These are phyloP conservation scores for Pseudolaguvia tuberculata DNA, from an alignment of 2,113 vertebrate genomes.

Conservation along the genomic window DNA sequence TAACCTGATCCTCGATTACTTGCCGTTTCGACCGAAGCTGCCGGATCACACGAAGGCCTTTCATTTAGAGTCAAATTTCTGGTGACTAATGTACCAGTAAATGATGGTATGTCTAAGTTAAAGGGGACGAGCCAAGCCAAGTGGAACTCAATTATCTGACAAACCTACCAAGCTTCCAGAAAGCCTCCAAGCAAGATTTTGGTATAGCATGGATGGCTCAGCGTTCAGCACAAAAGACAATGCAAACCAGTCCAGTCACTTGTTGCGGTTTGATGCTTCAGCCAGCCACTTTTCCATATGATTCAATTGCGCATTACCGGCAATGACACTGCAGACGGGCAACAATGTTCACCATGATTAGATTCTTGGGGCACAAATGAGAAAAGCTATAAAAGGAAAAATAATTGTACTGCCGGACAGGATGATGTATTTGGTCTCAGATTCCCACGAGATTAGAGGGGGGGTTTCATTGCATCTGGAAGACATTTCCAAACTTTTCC, in stretches of 20 bases:
- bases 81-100: conserved; percentile 51
- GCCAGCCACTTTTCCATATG: conserved; percentile 30
- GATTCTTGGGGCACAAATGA: conserved; percentile 11
- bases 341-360: conserved; percentile 19
- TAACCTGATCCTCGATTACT: conserved; percentile 39
- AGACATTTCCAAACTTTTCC: conserved; percentile 19
- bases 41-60: conserved; percentile 29
- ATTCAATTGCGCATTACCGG: conserved; percentile 47
- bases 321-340: conserved; percentile 31
- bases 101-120: conserved; percentile 34
- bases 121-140: conserved; percentile 34
- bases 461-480: conserved; percentile 38
- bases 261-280: conserved; percentile 44
- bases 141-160: conserved; percentile 49
- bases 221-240: conserved; percentile 26
- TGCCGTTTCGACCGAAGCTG: not conserved
- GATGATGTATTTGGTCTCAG: conserved; percentile 6
- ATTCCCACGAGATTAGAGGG: not conserved
- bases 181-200: conserved; percentile 18
- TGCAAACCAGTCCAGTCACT: conserved; percentile 44
- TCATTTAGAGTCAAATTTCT: conserved; percentile 38
- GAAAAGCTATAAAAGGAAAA: conserved; percentile 10
- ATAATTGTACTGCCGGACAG: conserved; percentile 12
- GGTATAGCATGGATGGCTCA: not conserved
- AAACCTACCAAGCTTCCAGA: conserved; percentile 18